A percentile compares a stretch with the other conserved stretches of the same genome.
Evolutionary conservation across 2,113 vertebrate species (phyloP).

Genomic region (Engraulis encrasicolus): DNA sequence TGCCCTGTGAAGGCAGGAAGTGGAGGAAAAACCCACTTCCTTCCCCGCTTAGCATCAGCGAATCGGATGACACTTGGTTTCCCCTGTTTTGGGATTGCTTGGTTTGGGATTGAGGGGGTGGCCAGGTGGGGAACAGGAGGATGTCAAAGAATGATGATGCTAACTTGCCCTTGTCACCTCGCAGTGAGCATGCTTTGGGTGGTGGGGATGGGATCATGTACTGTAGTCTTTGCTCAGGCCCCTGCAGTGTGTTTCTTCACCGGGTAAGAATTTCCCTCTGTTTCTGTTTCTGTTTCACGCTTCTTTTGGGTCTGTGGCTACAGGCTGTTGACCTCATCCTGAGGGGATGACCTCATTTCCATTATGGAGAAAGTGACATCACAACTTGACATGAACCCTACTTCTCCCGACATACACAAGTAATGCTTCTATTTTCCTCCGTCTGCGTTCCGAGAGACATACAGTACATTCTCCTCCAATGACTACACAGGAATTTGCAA

Average conservation of each 20-base stretch:
- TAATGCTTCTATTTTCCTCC: background rate
- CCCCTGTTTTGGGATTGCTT: slow-evolving; percentile 55
- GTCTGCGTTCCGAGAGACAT: background rate
- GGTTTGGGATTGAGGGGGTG: background rate
- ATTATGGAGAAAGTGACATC: slow-evolving; percentile 36
- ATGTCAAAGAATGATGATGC: slow-evolving; percentile 50
- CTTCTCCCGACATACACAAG: background rate
- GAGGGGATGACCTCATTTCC: slow-evolving; percentile 46
- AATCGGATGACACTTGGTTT: slow-evolving; percentile 57
- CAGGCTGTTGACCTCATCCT: background rate
- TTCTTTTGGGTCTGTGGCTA: background rate
- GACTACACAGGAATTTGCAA: background rate
- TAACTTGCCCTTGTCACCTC: slow-evolving; percentile 12
- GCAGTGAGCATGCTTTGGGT: background rate
- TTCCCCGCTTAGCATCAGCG: slow-evolving; percentile 58
- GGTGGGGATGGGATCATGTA: background rate
- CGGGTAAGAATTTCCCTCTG: background rate
- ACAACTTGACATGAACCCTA: background rate
- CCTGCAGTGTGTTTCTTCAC: background rate
- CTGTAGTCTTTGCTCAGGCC: background rate
- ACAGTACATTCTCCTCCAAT: background rate
- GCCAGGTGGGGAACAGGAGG: background rate
- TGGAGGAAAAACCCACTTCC: slow-evolving; percentile 59
- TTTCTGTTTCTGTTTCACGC: background rate
- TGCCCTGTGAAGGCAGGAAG: slow-evolving; percentile 51